Conservation (phyloP, 2,113 vertebrate species). For the Tyto alba region DNA sequence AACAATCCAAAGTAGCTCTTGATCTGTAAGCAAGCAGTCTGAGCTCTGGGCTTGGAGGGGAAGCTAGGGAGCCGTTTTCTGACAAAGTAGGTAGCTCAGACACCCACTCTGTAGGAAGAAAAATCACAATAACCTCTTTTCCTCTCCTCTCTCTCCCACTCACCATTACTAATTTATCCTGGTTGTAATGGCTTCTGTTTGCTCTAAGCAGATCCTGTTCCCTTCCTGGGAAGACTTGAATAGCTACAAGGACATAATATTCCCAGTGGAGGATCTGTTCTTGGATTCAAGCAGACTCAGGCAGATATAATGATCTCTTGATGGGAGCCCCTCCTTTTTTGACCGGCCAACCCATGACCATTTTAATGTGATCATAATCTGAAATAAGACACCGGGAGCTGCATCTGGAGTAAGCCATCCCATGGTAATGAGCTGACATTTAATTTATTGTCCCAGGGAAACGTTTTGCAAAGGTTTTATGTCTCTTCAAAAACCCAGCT, state of each 20-base stretch:
- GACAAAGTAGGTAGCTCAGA: not conserved
- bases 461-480: not conserved
- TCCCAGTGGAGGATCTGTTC: conserved; percentile 17
- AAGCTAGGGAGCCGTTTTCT: not conserved
- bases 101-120: not conserved
- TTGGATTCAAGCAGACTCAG: not conserved
- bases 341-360: not conserved
- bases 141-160: conserved; percentile 3
- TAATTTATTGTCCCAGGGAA: not conserved
- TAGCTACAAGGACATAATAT: conserved; percentile 25
- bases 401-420: not conserved
- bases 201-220: conserved; percentile 30
- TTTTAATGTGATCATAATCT: not conserved
- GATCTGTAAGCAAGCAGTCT: not conserved
- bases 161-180: conserved; percentile 51
- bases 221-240: not conserved
- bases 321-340: not conserved
- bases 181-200: conserved; percentile 19
- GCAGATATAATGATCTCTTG: not conserved
- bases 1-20: not conserved
- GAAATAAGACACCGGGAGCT: not conserved
- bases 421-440: not conserved
- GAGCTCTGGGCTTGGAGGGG: not conserved
- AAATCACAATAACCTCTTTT: conserved; percentile 1
- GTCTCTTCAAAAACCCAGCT: not conserved